phyloP scores from a whole-genome alignment of 2,797 vertebrate genomes.

The Epinephelus awoara region DNA sequence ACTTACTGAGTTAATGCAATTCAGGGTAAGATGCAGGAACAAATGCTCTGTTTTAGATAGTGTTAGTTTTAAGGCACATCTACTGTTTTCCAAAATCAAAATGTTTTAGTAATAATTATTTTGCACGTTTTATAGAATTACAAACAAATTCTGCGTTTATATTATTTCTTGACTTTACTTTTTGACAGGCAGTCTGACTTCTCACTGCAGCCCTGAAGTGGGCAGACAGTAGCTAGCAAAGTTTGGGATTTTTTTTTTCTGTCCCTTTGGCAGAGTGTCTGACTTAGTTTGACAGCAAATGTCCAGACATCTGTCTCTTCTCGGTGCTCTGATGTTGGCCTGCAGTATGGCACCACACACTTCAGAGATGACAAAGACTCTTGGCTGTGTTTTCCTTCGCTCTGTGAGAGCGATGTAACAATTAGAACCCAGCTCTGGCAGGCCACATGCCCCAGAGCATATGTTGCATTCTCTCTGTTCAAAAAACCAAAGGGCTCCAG shows the following conservation, averaged over 20 bases:
- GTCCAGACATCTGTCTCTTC: constrained; percentile 88
- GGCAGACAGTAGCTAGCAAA: constrained; percentile 70
- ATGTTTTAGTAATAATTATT: too few species aligned
- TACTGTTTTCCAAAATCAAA: not conserved
- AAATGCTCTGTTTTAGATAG: not conserved
- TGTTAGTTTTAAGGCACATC: not conserved
- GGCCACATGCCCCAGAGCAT: constrained; percentile 83
- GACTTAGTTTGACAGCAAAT: constrained; percentile 87
- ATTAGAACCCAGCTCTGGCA: constrained; percentile 87
- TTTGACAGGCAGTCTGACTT: constrained; percentile 27
- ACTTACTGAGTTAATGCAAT: constrained; percentile 42
- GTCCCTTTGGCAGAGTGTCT: constrained; percentile 77
- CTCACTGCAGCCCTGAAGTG: constrained; percentile 39
- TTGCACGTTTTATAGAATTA: not conserved
- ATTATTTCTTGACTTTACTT: constrained; percentile 14
- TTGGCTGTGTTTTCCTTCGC: constrained; percentile 80
- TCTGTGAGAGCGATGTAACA: constrained; percentile 86
- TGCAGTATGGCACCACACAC: constrained; percentile 79
- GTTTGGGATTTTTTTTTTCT: constrained; percentile 64
- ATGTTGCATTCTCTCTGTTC: constrained; percentile 87
- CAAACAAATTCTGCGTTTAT: not conserved
- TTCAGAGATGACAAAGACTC: constrained; percentile 87
- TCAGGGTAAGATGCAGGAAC: constrained; percentile 8
- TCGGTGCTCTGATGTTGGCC: constrained; percentile 81
- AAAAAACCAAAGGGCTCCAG: constrained; percentile 84